phyloP scores from a whole-genome alignment of 2,888 invertebrate genomes.

The Tipula confusa region DNA sequence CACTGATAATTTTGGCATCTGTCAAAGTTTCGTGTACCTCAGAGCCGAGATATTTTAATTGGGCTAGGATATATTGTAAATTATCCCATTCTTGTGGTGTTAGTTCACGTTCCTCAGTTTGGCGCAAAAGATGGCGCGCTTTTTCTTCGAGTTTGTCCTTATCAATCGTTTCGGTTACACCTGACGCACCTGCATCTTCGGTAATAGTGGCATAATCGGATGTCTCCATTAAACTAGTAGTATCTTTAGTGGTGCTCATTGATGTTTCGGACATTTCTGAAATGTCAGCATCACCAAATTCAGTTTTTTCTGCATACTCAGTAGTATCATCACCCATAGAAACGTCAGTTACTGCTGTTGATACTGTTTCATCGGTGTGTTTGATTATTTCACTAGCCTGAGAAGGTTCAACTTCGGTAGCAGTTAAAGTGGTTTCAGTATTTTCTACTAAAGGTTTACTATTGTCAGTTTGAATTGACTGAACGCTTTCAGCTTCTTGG shows the following conservation, averaged over 20 bases:
- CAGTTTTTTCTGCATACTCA: neutral
- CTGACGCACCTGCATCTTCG: neutral
- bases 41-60: conserved; percentile 54
- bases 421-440: too few species aligned
- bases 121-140: conserved; percentile 50
- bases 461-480: too few species aligned
- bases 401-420: too few species aligned
- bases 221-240: neutral
- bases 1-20: conserved; percentile 36
- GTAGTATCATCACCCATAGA: neutral
- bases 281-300: neutral
- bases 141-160: conserved; percentile 48
- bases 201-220: neutral
- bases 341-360: neutral
- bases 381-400: too few species aligned
- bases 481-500: too few species aligned
- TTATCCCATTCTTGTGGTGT: conserved; percentile 45
- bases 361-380: neutral
- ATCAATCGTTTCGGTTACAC: conserved; percentile 39
- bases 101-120: conserved; percentile 51
- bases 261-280: neutral
- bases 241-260: neutral
- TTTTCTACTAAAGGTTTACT: too few species aligned
- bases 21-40: conserved; percentile 54
- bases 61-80: conserved; percentile 52